Evolutionary conservation across 37 sponge, comb jelly and placozoan genomes (phyloP).

Genomic region (Halisarca cf. caerulea): DNA sequence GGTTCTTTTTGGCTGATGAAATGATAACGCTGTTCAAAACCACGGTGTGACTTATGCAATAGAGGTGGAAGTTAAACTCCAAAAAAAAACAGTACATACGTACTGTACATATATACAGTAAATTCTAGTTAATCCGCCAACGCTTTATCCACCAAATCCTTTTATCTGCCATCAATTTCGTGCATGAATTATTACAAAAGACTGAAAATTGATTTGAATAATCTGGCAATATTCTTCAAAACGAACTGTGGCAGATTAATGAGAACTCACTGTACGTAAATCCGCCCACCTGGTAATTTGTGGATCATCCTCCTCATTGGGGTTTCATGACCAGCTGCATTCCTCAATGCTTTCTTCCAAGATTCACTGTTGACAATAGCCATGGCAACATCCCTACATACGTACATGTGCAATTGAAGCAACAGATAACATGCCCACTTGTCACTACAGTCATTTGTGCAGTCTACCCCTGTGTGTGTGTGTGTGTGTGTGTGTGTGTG

Average conservation of each 20-base stretch:
- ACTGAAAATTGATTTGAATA: no score
- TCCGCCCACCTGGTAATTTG: constrained; percentile 80
- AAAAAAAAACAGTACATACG: no score
- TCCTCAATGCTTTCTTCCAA: constrained; percentile 74
- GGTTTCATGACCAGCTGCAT: constrained; percentile 46
- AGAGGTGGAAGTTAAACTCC: no score
- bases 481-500: not conserved
- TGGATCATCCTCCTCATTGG: constrained; percentile 81
- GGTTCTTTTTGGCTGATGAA: no score
- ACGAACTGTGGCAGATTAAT: no score
- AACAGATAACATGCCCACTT: no score
- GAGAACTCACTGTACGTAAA: no score
- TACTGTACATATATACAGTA: not conserved
- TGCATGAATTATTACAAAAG: not conserved
- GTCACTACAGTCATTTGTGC: not conserved
- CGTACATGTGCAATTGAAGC: no score
- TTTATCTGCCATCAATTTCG: not conserved
- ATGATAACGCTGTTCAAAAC: no score
- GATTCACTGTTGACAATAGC: constrained; percentile 54
- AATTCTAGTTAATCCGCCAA: not conserved
- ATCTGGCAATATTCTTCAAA: no score
- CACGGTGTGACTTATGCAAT: no score
- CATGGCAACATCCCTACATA: constrained; percentile 73
- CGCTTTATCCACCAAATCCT: no score
- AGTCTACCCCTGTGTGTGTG: not conserved